phyloP scores from a whole-genome alignment of 2,113 vertebrate genomes.

The Myrmecophaga tridactyla region DNA sequence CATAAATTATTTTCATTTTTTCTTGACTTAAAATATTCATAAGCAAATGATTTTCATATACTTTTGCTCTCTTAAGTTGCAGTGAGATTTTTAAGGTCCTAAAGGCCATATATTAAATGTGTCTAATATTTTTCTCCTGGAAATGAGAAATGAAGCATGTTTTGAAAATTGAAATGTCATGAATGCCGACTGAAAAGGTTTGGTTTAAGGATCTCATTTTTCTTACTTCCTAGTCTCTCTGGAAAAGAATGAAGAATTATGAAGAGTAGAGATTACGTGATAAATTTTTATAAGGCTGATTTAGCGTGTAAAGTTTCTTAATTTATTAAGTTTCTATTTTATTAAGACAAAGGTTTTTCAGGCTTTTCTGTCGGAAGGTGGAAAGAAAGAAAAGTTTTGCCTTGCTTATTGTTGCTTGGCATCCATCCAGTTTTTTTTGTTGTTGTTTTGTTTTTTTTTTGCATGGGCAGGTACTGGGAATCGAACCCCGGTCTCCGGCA shows the following conservation, averaged over 20 bases:
- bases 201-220: neutral
- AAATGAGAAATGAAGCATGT: neutral
- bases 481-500: no score
- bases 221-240: neutral
- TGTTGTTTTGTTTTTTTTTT: no score
- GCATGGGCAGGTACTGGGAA: no score
- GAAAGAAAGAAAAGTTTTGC: neutral
- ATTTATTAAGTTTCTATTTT: conserved; percentile 25
- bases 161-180: neutral
- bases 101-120: conserved; percentile 14
- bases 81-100: neutral
- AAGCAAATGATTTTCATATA: neutral
- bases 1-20: neutral
- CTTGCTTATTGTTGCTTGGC: neutral
- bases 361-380: neutral
- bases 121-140: neutral
- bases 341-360: neutral
- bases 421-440: no score
- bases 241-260: neutral
- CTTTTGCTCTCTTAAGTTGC: neutral
- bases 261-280: neutral
- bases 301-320: neutral
- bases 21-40: neutral
- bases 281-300: neutral
- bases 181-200: neutral